Percentiles rank a stretch among this genome's conserved stretches.
These are phyloP conservation scores for Acrocephalus scirpaceus DNA, from an alignment of 2,797 vertebrate genomes.

Conservation along the genomic window DNA sequence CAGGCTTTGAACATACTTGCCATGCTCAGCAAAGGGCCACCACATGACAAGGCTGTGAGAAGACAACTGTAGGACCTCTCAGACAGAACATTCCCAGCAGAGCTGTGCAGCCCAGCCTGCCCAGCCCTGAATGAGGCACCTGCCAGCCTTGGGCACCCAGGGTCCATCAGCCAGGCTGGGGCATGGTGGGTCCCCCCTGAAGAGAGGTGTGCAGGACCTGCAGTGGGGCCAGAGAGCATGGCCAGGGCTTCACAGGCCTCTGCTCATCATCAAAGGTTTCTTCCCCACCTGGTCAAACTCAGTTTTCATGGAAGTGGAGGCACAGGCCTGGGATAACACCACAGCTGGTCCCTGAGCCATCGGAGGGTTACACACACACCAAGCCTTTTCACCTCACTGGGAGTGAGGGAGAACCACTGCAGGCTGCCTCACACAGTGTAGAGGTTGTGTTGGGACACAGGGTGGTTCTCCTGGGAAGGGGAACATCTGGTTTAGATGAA, in stretches of 20 bases:
- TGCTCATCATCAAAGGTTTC: neutral
- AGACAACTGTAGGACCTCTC: neutral
- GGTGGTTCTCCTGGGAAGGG: neutral
- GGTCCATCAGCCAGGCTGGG: neutral
- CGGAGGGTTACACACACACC: neutral
- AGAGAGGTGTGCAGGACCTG: neutral
- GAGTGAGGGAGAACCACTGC: neutral
- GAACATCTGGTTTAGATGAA: neutral
- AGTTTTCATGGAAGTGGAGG: neutral
- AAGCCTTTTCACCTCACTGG: neutral
- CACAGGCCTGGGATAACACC: neutral
- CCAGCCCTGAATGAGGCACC: neutral
- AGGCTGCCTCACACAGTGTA: neutral
- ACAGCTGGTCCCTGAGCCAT: neutral
- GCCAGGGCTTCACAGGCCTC: neutral
- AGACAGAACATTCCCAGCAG: neutral
- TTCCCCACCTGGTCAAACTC: neutral
- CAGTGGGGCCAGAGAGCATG: no score
- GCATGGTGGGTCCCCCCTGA: accelerated
- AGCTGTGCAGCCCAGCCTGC: neutral
- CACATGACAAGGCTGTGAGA: neutral
- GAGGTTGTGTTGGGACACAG: neutral
- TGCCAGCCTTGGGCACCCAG: neutral
- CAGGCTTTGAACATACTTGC: neutral
- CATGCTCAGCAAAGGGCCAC: neutral